Conservation (phyloP, 2,888 invertebrate species). For the Salticus scenicus region DNA sequence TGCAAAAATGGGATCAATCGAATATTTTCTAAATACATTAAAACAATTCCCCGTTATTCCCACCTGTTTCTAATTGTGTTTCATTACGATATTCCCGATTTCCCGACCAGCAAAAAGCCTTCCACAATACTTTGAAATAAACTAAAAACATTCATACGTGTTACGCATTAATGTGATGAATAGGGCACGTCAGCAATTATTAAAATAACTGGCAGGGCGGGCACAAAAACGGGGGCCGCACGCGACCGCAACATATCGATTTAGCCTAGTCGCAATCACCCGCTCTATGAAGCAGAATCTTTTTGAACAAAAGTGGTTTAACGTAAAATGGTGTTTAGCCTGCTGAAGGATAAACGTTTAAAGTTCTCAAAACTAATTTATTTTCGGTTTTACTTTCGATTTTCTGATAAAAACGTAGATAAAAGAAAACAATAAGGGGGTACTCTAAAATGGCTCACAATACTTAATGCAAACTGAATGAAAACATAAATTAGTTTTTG, state of each 20-base stretch:
- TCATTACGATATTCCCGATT: conserved; percentile 45
- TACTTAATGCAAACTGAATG: too few relatives aligned
- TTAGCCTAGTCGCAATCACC: conserved; percentile 41
- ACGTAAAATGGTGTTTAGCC: neutral
- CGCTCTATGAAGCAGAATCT: conserved; percentile 33
- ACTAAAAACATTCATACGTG: conserved; percentile 34
- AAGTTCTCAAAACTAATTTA: too few relatives aligned
- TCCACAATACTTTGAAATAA: neutral
- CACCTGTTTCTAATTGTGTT: neutral
- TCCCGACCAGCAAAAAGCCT: conserved; percentile 2
- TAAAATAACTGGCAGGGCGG: conserved; percentile 58
- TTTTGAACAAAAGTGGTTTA: conserved; percentile 1
- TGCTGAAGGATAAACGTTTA: too few relatives aligned
- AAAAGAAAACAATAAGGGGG: too few relatives aligned
- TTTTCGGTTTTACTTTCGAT: too few relatives aligned
- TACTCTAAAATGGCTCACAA: too few relatives aligned
- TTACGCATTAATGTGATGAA: conserved; percentile 65
- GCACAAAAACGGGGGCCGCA: conserved; percentile 29
- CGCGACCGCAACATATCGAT: conserved; percentile 65
- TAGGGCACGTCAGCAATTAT: conserved; percentile 62
- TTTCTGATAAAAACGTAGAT: too few relatives aligned
- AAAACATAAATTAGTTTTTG: too few relatives aligned
- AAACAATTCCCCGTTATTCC: neutral
- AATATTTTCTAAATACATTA: neutral
- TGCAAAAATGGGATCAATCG: too few relatives aligned